Base-by-base conservation (phyloP, 2,113 vertebrate genomes). In the Neodon shergylaensis region DNA sequence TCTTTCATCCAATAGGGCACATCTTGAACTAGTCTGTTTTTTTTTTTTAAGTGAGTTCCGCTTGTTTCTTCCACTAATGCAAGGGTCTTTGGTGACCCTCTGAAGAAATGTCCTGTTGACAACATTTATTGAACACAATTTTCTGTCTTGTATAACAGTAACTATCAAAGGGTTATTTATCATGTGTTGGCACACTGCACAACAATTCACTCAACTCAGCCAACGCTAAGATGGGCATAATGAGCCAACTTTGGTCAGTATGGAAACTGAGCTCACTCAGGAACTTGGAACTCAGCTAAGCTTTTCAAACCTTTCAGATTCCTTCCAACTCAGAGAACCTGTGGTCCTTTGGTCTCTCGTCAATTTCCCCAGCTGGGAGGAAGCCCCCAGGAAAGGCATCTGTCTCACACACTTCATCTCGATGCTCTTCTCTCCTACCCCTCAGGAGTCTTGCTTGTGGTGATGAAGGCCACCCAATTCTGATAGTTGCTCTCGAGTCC, bases 91-190 rank as follows among this genome's bases (percentile, higher is more conserved):
- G 49, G 58, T n/a, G 9, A 39, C n/a, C 58, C 44, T 58, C 33
- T 58, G 36, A 88, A 81, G 12, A 58, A 49, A 82, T n/a, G 39
- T 33, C 13, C 52, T 72, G 36, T 42, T 42, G 33, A 33, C 9
- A 44, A 92, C 66, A 89, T 72, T 54, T 88, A 93, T 16, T 54
- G 49, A 92, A 44, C 49, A 68, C 10, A 28, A 28, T 47, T 66
- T 92, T 74, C 61, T 94, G 79, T 92, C 33, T 76, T 63, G 28
- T 61, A 36, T 86, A 72, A 76, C 74, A 39, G 54, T 19, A 88
- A 61, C 3, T 82, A 12, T 28, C 54, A 88, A 52, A 63, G 0
- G 70, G 49, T 47, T 61, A 39, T 39, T 52, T 72, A 31, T 9
- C 52, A 7, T 7, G 31, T 21, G 4, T 28, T 54, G 58, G 6